Evolutionary conservation across 92 coral and sea anemone genomes (phyloP).

Genomic region (Chrysogorgia sp.): DNA sequence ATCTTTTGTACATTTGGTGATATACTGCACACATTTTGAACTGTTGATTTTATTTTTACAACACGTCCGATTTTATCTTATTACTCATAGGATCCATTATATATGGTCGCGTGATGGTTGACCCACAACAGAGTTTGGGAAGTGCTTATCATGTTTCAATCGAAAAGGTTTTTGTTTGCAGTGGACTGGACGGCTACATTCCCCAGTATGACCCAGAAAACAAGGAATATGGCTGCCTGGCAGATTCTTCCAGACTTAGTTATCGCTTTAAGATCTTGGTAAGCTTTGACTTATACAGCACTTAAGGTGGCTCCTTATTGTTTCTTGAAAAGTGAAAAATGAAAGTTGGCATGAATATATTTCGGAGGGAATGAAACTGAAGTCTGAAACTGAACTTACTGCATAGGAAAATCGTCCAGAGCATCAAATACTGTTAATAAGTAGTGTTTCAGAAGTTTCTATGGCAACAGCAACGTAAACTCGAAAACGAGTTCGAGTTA

Average conservation of each 20-base stretch:
- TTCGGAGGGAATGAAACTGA: too few species aligned
- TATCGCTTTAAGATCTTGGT: constrained; percentile 90
- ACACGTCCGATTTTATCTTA: not conserved
- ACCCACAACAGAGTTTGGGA: constrained; percentile 61
- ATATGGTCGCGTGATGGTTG: constrained; percentile 82
- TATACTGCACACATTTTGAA: not conserved
- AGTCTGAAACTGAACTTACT: too few species aligned
- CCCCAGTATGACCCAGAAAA: constrained; percentile 83
- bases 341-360: too few species aligned
- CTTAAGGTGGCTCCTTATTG: too few species aligned
- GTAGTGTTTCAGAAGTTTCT: too few species aligned
- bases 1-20: too few species aligned
- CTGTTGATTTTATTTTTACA: not conserved
- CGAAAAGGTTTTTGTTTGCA: constrained; percentile 85
- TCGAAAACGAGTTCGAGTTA: too few species aligned
- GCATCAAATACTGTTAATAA: too few species aligned
- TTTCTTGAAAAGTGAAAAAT: too few species aligned
- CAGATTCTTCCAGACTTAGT: constrained; percentile 68
- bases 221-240: constrained; percentile 86
- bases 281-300: constrained; percentile 32
- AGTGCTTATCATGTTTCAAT: constrained; percentile 70
- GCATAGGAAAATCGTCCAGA: too few species aligned
- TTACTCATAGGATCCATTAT: constrained; percentile 75
- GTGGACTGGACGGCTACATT: constrained; percentile 77
- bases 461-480: too few species aligned